Conservation (phyloP, 2,113 vertebrate species). For the Vidua macroura region DNA sequence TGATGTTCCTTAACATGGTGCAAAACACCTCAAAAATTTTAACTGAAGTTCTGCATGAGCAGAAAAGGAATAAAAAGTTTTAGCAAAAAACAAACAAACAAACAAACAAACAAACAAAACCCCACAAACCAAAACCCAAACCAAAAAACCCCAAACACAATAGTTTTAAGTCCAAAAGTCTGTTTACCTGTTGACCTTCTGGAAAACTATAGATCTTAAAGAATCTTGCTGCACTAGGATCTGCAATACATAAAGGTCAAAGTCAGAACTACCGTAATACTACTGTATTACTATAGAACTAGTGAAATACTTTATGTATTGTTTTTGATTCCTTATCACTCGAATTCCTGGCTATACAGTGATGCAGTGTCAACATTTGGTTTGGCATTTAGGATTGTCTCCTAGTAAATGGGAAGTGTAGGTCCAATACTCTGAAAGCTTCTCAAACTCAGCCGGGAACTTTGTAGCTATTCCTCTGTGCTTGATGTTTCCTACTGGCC, state of each 20-base stretch:
- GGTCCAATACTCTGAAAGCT: neutral
- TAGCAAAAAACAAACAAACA: neutral
- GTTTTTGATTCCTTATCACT: slow-evolving; percentile 16
- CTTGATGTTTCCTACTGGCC: neutral
- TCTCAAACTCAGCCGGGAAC: neutral
- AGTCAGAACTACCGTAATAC: neutral
- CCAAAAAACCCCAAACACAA: neutral
- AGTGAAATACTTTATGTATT: neutral
- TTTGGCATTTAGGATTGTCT: slow-evolving; percentile 24
- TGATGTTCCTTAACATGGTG: neutral
- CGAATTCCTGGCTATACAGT: slow-evolving; percentile 5
- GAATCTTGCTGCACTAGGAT: neutral
- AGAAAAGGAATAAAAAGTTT: neutral
- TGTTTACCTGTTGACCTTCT: neutral
- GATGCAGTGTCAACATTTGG: slow-evolving; percentile 18
- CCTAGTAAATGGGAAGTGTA: slow-evolving; percentile 2
- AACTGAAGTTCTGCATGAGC: neutral
- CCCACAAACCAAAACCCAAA: neutral
- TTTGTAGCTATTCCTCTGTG: neutral
- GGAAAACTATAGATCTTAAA: neutral
- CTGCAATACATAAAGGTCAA: neutral
- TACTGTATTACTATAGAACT: neutral
- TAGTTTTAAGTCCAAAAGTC: neutral
- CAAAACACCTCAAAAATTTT: neutral
- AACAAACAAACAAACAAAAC: neutral